These are phyloP conservation scores for Apogon hyalosoma DNA, from an alignment of 2,797 vertebrate species.

Conservation along the genomic window DNA sequence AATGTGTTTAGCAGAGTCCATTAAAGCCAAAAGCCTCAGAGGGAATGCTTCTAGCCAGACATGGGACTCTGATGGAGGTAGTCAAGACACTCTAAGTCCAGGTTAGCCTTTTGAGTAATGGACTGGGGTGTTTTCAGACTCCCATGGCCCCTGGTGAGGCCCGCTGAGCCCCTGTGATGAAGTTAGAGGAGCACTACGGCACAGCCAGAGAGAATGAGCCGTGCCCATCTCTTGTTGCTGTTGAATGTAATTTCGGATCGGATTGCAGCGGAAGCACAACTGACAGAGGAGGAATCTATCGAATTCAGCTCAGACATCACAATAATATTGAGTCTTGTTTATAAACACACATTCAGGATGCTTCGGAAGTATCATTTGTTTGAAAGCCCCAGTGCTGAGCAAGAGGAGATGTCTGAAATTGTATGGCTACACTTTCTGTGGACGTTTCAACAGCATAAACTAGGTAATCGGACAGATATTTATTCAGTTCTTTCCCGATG, in stretches of 20 bases:
- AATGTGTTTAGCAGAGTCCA: constrained; percentile 85
- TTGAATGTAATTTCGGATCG: constrained; percentile 80
- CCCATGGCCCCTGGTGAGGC: constrained; percentile 70
- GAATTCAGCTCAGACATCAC: constrained; percentile 83
- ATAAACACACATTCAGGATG: constrained; percentile 80
- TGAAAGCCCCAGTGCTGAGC: constrained; percentile 34
- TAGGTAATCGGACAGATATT: neutral
- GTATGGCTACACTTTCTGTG: constrained; percentile 5
- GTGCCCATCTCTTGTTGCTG: constrained; percentile 77
- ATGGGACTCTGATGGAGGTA: constrained; percentile 74
- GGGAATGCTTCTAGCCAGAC: constrained; percentile 73
- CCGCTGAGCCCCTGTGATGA: constrained; percentile 76
- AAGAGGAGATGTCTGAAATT: constrained; percentile 24
- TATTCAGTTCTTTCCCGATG: neutral
- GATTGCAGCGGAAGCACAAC: constrained; percentile 79
- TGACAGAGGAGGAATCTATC: constrained; percentile 81
- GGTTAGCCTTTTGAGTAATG: constrained; percentile 81
- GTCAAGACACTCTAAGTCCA: constrained; percentile 76
- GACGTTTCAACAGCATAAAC: neutral
- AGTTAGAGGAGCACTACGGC: constrained; percentile 72
- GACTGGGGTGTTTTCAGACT: constrained; percentile 79
- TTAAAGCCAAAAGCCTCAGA: constrained; percentile 82
- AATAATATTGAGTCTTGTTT: constrained; percentile 85
- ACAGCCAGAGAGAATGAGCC: constrained; percentile 45
- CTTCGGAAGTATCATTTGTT: constrained; percentile 66